Conservation (phyloP, 2,888 invertebrate species). For the Melanchra persicariae region DNA sequence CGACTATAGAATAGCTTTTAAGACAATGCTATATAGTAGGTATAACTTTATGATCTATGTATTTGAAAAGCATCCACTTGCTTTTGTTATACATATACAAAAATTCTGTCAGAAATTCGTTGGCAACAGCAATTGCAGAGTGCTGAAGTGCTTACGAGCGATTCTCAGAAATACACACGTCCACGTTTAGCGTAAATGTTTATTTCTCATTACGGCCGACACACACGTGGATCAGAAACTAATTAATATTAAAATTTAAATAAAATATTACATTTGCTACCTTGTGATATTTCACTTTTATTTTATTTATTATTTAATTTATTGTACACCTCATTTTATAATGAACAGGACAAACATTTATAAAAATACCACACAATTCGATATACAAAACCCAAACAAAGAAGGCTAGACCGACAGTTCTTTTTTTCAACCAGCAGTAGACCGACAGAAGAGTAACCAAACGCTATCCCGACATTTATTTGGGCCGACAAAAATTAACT, state of each 20-base stretch:
- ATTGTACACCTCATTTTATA: no score
- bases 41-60: slow-evolving; percentile 1
- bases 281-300: no score
- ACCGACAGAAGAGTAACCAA: neutral
- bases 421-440: neutral
- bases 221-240: no score
- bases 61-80: slow-evolving; percentile 9
- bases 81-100: slow-evolving; percentile 8
- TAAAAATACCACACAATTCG: neutral
- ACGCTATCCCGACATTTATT: neutral
- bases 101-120: slow-evolving; percentile 24
- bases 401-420: neutral
- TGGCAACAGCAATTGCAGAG: slow-evolving; percentile 29
- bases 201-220: slow-evolving; percentile 33
- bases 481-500: neutral
- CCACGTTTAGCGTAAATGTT: slow-evolving; percentile 56
- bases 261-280: no score
- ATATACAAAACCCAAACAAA: neutral
- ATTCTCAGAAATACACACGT: slow-evolving; percentile 52
- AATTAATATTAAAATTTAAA: no score
- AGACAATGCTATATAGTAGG: slow-evolving; percentile 16
- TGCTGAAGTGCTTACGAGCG: slow-evolving; percentile 38
- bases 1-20: neutral
- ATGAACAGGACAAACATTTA: no score
- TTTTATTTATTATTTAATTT: no score